These are phyloP conservation scores for Procambarus virginalis DNA, from an alignment of 1,140 invertebrate genomes.

Conservation along the genomic window DNA sequence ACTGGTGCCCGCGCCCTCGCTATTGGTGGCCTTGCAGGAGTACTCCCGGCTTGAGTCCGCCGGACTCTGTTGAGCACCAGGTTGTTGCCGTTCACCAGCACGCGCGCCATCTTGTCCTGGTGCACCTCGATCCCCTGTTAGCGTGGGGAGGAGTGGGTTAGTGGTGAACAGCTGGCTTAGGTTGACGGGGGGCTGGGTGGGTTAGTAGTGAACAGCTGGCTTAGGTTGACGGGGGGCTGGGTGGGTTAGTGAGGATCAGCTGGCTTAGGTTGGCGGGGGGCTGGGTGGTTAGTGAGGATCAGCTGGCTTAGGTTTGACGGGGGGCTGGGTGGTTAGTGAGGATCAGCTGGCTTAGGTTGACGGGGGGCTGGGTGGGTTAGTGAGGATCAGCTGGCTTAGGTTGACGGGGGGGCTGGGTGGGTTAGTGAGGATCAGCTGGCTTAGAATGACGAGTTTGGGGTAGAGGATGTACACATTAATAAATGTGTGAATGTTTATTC, in stretches of 20 bases:
- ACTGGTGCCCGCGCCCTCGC: slow-evolving; percentile 61
- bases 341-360: background rate
- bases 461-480: no score
- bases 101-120: slow-evolving; percentile 42
- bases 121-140: slow-evolving; percentile 35
- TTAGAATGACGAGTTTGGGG: no score
- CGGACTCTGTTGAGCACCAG: slow-evolving; percentile 55
- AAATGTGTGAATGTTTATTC: no score
- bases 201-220: no score
- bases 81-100: slow-evolving; percentile 63
- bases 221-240: no score
- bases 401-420: background rate
- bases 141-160: background rate
- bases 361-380: background rate
- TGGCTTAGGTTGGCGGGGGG: background rate
- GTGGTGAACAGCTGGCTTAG: no score
- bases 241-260: no score
- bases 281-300: background rate
- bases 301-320: background rate
- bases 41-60: slow-evolving; percentile 62
- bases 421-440: no score
- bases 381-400: background rate
- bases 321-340: background rate
- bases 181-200: no score
- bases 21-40: slow-evolving; percentile 65